phyloP scores from a whole-genome alignment of 2,888 invertebrate species.

The Callyntrura sp. region DNA sequence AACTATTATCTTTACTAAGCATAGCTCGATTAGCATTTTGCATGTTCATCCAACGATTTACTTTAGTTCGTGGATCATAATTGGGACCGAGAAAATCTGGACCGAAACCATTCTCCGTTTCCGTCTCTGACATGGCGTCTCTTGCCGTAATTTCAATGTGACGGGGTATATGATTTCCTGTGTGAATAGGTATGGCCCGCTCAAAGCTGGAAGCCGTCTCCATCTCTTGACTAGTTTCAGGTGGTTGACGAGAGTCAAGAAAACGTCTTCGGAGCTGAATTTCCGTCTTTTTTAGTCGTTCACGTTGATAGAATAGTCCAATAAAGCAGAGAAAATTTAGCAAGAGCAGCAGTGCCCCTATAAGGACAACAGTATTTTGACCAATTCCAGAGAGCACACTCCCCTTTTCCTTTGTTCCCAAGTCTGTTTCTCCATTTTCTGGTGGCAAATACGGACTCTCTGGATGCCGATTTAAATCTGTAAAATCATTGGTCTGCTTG shows the following conservation, averaged over 20 bases:
- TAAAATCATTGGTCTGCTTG: too few species aligned
- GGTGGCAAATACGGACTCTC: not conserved
- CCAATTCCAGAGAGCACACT: conserved; percentile 75
- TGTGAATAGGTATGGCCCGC: conserved; percentile 48
- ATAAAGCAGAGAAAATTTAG: conserved; percentile 82
- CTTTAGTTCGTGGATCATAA: conserved; percentile 83
- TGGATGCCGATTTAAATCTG: conserved; percentile 19
- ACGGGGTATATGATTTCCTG: conserved; percentile 43
- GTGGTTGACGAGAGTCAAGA: conserved; percentile 49
- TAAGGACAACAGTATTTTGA: conserved; percentile 81
- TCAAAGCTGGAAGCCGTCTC: conserved; percentile 66
- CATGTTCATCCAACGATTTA: conserved; percentile 83
- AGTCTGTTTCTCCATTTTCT: not conserved
- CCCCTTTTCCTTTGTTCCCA: not conserved
- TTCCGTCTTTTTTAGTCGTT: conserved; percentile 82
- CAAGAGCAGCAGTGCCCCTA: conserved; percentile 80
- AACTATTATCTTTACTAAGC: conserved; percentile 65
- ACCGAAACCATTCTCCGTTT: conserved; percentile 83
- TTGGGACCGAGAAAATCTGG: conserved; percentile 83
- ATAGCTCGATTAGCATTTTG: conserved; percentile 69
- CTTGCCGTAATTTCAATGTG: conserved; percentile 33
- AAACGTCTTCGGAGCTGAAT: conserved; percentile 78
- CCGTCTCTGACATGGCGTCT: conserved; percentile 83
- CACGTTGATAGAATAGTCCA: conserved; percentile 82
- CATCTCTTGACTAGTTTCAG: conserved; percentile 57